Percentiles rank a stretch among this genome's conserved stretches.
Evolutionary conservation across 2,797 vertebrate species (phyloP).

Genomic region (Pristis pectinata): DNA sequence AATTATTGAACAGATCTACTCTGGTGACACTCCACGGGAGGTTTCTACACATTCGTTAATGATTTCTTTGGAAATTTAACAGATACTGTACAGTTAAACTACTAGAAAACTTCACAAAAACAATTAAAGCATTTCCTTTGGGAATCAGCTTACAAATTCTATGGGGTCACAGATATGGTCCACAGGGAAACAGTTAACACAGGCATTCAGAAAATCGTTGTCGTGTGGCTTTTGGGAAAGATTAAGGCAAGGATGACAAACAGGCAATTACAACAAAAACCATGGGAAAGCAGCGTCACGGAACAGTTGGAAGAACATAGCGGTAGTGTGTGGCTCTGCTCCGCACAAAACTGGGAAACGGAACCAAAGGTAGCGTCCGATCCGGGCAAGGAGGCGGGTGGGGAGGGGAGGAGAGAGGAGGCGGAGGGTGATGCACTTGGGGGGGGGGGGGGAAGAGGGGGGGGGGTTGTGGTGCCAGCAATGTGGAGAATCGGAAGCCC

Average conservation of each 20-base stretch:
- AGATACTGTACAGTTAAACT: not conserved
- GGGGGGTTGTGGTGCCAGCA: constrained; percentile 53
- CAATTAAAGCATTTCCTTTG: not conserved
- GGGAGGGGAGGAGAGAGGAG: constrained; percentile 42
- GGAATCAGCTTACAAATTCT: not conserved
- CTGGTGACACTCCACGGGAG: constrained; percentile 41
- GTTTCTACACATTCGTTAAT: constrained; percentile 43
- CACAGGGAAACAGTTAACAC: not conserved
- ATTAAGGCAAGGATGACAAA: not conserved
- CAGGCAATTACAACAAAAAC: not conserved
- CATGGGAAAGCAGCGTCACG: not conserved
- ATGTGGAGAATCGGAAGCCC: constrained; percentile 41
- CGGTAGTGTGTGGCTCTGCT: not conserved
- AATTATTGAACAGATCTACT: constrained; percentile 45
- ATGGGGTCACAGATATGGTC: not conserved
- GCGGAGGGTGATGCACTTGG: constrained; percentile 17
- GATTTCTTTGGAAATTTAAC: constrained; percentile 40
- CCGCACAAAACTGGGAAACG: constrained; percentile 38
- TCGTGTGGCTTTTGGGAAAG: not conserved
- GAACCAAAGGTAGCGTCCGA: constrained; percentile 12
- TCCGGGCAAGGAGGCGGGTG: not conserved
- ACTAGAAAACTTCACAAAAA: constrained; percentile 21
- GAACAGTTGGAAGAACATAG: not conserved
- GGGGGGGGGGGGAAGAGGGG: constrained; percentile 43
- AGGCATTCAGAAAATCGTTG: not conserved